Percentiles rank a stretch among this genome's conserved stretches.
Conservation (phyloP, 2,797 vertebrate genomes). For the Thaleichthys pacificus region DNA sequence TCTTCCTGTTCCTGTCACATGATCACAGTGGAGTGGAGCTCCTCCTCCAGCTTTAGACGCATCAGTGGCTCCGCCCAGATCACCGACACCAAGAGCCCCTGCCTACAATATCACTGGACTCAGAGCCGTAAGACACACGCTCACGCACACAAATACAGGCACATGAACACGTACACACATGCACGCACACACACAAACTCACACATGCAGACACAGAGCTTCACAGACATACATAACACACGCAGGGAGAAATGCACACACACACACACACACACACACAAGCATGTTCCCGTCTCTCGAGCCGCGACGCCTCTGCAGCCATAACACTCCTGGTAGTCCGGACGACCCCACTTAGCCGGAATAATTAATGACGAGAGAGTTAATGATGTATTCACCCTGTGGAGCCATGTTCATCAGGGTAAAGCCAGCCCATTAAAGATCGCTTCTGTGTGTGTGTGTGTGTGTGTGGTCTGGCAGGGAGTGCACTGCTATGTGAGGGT, state of each 20-base stretch:
- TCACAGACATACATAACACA: not conserved
- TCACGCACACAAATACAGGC: not conserved
- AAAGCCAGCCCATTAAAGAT: not conserved
- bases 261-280: not conserved
- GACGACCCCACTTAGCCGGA: not conserved
- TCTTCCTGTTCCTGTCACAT: constrained; percentile 50
- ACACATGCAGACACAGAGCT: not conserved
- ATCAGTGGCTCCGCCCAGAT: constrained; percentile 66
- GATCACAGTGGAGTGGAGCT: constrained; percentile 77
- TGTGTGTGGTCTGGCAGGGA: constrained; percentile 61
- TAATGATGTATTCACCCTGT: too few relatives aligned
- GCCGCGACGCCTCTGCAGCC: too few relatives aligned
- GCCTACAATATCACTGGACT: constrained; percentile 65
- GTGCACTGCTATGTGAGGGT: constrained; percentile 73
- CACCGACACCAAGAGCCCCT: constrained; percentile 67
- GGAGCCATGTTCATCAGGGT: too few relatives aligned
- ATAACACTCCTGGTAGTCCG: too few relatives aligned
- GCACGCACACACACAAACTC: not conserved
- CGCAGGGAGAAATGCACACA: not conserved
- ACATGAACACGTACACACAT: not conserved
- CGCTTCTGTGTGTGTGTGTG: constrained; percentile 2
- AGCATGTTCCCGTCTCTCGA: too few relatives aligned
- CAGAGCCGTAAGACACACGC: constrained; percentile 52
- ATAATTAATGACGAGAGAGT: not conserved
- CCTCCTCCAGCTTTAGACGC: constrained; percentile 63